Conservation (phyloP, 1,140 invertebrate species). For the Gyrodactylus salaris region DNA sequence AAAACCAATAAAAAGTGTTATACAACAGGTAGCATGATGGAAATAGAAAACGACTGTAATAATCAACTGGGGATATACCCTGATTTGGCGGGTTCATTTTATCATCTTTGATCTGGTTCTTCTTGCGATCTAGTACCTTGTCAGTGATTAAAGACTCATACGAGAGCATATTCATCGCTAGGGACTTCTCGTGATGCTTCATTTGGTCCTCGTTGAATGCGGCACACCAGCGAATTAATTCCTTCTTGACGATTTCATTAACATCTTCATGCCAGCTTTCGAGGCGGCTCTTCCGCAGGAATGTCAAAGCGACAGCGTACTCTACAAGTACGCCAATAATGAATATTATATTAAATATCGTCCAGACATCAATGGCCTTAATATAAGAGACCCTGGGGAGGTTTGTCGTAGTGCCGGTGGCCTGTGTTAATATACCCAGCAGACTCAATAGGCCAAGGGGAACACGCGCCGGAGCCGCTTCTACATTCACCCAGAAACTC, state of each 20-base stretch:
- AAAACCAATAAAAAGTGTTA: slow-evolving; percentile 6
- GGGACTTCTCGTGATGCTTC: background rate
- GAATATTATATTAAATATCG: slow-evolving; percentile 11
- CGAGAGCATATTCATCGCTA: background rate
- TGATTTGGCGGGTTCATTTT: background rate
- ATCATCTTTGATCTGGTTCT: background rate
- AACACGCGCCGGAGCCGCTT: slow-evolving; percentile 9
- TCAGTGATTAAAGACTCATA: background rate
- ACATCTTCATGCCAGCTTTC: background rate
- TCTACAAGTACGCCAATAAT: slow-evolving; percentile 1
- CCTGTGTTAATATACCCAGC: slow-evolving; percentile 1
- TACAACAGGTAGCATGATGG: slow-evolving; percentile 6
- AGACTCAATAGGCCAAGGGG: background rate
- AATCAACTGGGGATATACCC: background rate
- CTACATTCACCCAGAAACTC: slow-evolving; percentile 13
- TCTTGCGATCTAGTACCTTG: background rate
- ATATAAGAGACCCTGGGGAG: slow-evolving; percentile 18
- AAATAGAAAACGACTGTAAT: slow-evolving; percentile 7
- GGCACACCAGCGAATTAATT: background rate
- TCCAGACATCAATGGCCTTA: slow-evolving; percentile 26
- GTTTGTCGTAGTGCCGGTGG: background rate
- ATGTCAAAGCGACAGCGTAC: background rate
- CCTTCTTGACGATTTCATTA: background rate
- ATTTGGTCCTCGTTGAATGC: background rate
- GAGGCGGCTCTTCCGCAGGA: background rate